Percentiles rank a stretch among this genome's conserved stretches.
Conservation (phyloP, 2,888 invertebrate species). For the Onthophagus sagittarius region DNA sequence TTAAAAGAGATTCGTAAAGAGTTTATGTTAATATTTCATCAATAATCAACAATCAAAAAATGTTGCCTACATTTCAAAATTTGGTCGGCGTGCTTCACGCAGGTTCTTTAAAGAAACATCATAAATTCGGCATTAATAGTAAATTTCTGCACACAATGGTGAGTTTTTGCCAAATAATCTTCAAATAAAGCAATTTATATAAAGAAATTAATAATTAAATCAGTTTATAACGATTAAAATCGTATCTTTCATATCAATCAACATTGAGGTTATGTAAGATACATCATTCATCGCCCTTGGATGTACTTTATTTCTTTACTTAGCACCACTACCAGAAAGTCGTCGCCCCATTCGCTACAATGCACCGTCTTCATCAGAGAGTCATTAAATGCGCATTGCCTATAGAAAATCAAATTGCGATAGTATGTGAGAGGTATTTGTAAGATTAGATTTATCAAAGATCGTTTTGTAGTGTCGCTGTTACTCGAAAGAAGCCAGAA, state of each 20-base stretch:
- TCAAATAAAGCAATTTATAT: neutral
- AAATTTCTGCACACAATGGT: constrained; percentile 20
- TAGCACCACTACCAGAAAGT: constrained; percentile 29
- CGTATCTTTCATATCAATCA: neutral
- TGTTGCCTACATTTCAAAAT: constrained; percentile 11
- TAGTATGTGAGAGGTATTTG: constrained; percentile 26
- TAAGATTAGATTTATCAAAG: neutral
- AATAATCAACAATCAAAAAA: neutral
- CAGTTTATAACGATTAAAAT: neutral
- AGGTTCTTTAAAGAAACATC: constrained; percentile 6
- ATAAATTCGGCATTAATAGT: constrained; percentile 11
- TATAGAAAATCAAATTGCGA: constrained; percentile 24
- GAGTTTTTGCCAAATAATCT: constrained; percentile 1
- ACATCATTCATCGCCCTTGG: neutral
- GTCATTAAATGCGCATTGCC: constrained; percentile 18
- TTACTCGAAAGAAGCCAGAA: constrained; percentile 50
- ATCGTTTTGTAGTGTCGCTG: constrained; percentile 41
- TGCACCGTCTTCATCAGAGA: constrained; percentile 30
- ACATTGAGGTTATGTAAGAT: constrained; percentile 24
- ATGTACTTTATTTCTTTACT: constrained; percentile 15
- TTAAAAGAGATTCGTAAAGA: neutral
- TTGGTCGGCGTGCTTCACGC: constrained; percentile 11
- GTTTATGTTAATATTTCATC: neutral
- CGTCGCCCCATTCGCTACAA: constrained; percentile 22
- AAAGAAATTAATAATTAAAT: neutral